Conservation (phyloP, 2,888 invertebrate species). For the Dolomedes plantarius region DNA sequence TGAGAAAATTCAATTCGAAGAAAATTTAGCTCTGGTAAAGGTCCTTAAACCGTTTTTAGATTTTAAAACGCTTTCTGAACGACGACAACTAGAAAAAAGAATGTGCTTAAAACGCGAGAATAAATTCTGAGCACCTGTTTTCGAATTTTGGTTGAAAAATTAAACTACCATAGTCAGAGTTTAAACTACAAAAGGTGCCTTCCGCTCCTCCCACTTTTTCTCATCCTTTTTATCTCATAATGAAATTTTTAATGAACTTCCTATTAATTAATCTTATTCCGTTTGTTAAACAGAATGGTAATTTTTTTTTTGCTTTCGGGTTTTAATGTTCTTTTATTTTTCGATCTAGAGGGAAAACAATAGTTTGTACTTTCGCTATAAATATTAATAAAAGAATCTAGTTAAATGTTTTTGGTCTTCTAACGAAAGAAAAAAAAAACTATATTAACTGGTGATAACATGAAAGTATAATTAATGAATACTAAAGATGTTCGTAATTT, state of each 20-base stretch:
- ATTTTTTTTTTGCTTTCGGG: neutral
- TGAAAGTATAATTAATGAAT: no score
- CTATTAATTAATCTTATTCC: slow-evolving; percentile 7
- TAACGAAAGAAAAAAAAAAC: no score
- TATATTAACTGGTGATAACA: no score
- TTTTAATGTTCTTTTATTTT: no score
- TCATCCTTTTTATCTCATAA: neutral
- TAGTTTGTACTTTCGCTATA: no score
- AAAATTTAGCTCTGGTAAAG: neutral
- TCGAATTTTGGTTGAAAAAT: slow-evolving; percentile 13
- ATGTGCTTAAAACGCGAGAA: neutral
- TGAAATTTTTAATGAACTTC: slow-evolving; percentile 6
- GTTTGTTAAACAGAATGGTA: neutral
- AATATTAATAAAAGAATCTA: no score
- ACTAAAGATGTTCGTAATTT: no score
- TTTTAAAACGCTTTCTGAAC: neutral
- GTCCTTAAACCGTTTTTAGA: neutral
- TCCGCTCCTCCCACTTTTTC: no score
- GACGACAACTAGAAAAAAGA: neutral
- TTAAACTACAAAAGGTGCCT: slow-evolving; percentile 4
- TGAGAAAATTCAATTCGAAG: neutral
- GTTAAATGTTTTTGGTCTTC: no score
- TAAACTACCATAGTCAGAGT: neutral
- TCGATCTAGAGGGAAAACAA: no score
- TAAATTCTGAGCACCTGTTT: slow-evolving; percentile 12